Evolutionary conservation across 1,140 invertebrate species (phyloP), one percentile per base, ranked within the genome.

Genomic region (Wiebesia pumilae): DNA sequence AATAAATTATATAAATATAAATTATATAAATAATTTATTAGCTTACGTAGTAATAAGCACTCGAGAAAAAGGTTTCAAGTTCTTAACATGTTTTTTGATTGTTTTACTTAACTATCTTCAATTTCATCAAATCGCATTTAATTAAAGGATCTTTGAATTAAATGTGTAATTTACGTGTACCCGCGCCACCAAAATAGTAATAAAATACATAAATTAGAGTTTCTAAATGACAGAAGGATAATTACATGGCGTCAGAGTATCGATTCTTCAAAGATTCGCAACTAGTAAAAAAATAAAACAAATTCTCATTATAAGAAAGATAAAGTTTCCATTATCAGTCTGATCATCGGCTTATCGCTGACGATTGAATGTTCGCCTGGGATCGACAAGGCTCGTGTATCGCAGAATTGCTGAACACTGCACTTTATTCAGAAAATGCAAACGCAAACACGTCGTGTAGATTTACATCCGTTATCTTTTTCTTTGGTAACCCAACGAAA

Each of bases 301-400:
- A 38, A 62, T 62, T 62, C 58, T 62, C 3, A 24, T 62, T 62
- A 62, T 62, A 62, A 27, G 27, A 10, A 27, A 27, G 58, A 62
- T 62, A 62, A 62, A 62, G 24, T 62, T 62, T 62, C 27, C 58
- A 62, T 86, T 88, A 88, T 86, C 86, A 43, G 54, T n/a, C 54
- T 38, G 83, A 88, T 88, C 85, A 85, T 69, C 33, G 73, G 78
- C 80, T 87, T 86, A 86, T 87, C 77, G 83, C 77, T 54, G 67
- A 33, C 75, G 71, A 86, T 88, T 83, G 83, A 85, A 80, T 85
- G 77, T 81, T 81, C 38, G 80, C 78, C 69, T 81, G 83, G 83
- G 69, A 88, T 88, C 88, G 84, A 87, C 81, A 80, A 81, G 81
- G 75, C 78, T 62, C 3, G 21, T 10, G 58, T 24, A 14, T 80